These are phyloP conservation scores for Dermatemys mawii DNA, from an alignment of 2,113 vertebrate species.

Conservation along the genomic window DNA sequence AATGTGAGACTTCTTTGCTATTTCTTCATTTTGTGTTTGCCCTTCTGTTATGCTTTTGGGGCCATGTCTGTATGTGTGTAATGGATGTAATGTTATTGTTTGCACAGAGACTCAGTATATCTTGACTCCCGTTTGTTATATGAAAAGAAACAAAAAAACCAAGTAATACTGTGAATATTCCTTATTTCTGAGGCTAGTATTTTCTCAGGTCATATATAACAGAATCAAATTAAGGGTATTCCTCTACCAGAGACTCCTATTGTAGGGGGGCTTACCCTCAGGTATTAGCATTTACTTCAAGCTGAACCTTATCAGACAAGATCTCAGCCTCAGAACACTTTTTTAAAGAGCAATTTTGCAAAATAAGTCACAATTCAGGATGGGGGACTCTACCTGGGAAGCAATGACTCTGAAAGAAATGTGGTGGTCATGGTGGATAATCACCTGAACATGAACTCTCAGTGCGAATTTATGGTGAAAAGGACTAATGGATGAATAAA, in stretches of 20 bases:
- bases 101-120: not conserved
- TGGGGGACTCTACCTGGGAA: not conserved
- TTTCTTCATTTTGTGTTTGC: not conserved
- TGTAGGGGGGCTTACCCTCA: not conserved
- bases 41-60: not conserved
- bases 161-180: not conserved
- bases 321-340: not conserved
- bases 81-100: not conserved
- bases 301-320: accelerated
- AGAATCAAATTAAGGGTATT: not conserved
- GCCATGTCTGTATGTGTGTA: not conserved
- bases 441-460: not conserved
- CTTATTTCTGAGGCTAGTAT: not conserved
- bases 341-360: not conserved
- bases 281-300: not conserved
- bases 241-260: not conserved
- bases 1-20: not conserved
- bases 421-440: not conserved
- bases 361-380: not conserved
- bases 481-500: not conserved
- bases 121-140: not conserved
- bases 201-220: not conserved
- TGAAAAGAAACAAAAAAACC: not conserved
- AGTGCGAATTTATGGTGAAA: not conserved
- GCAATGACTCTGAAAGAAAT: not conserved